Percentiles rank a stretch among this genome's conserved stretches.
Evolutionary conservation across 1,140 invertebrate genomes (phyloP).

Genomic region (Pseudoatta argentina): DNA sequence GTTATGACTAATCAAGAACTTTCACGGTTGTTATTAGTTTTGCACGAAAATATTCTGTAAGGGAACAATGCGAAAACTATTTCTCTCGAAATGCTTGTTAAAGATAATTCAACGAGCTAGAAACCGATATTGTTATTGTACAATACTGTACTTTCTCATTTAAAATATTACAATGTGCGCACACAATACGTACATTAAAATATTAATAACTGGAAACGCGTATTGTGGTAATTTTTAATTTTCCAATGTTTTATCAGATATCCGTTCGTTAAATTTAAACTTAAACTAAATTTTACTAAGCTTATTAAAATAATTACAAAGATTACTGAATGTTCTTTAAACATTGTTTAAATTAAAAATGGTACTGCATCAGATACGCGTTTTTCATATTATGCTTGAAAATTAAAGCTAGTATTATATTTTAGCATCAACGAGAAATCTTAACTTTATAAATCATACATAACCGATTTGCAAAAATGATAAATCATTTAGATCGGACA

Average conservation of each 20-base stretch:
- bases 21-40: slow-evolving; percentile 36
- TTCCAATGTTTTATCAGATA: slow-evolving; percentile 6
- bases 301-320: slow-evolving; percentile 19
- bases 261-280: not conserved
- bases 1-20: slow-evolving; percentile 25
- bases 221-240: not conserved
- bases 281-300: not conserved
- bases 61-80: slow-evolving; percentile 16
- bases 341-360: not conserved
- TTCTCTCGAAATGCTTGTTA: slow-evolving; percentile 12
- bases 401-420: slow-evolving; percentile 1
- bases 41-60: slow-evolving; percentile 17
- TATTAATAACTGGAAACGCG: not conserved
- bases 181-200: slow-evolving; percentile 6
- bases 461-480: not conserved
- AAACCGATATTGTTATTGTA: not conserved
- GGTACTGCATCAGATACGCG: not conserved
- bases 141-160: not conserved
- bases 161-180: not conserved
- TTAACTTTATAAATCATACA: slow-evolving; percentile 46
- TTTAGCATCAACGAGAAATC: slow-evolving; percentile 1
- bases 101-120: slow-evolving; percentile 9
- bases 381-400: not conserved
- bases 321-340: not conserved
- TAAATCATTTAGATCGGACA: slow-evolving; percentile 31